These are phyloP conservation scores for Ostrea edulis DNA, from an alignment of 1,140 invertebrate genomes.

Conservation along the genomic window DNA sequence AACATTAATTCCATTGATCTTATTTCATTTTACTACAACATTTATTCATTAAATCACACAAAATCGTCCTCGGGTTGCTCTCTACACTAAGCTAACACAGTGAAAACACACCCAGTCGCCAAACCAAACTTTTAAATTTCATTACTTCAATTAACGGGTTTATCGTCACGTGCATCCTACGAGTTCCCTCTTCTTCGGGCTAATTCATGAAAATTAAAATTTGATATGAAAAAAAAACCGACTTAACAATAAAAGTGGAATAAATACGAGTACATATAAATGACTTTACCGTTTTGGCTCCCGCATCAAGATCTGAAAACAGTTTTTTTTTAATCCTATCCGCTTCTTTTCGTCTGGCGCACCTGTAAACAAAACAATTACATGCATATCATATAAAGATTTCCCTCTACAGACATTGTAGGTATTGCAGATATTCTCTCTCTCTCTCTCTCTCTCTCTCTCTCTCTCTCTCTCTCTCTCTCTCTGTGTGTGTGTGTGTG, in stretches of 20 bases:
- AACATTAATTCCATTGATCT: too few relatives aligned
- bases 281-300: background rate
- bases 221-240: background rate
- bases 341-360: background rate
- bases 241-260: background rate
- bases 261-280: background rate
- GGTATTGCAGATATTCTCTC: too few relatives aligned
- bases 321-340: constrained; percentile 12
- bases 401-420: too few relatives aligned
- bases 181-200: background rate
- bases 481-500: too few relatives aligned
- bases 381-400: too few relatives aligned
- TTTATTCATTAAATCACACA: too few relatives aligned
- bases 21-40: too few relatives aligned
- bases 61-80: background rate
- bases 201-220: constrained; percentile 3
- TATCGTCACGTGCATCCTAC: background rate
- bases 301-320: constrained; percentile 8
- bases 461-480: too few relatives aligned
- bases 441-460: too few relatives aligned
- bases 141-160: constrained; percentile 11
- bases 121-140: background rate
- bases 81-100: background rate
- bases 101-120: background rate
- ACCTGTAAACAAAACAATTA: background rate